Evolutionary conservation across 2,888 invertebrate species (phyloP).

Genomic region (Lottia scabra): DNA sequence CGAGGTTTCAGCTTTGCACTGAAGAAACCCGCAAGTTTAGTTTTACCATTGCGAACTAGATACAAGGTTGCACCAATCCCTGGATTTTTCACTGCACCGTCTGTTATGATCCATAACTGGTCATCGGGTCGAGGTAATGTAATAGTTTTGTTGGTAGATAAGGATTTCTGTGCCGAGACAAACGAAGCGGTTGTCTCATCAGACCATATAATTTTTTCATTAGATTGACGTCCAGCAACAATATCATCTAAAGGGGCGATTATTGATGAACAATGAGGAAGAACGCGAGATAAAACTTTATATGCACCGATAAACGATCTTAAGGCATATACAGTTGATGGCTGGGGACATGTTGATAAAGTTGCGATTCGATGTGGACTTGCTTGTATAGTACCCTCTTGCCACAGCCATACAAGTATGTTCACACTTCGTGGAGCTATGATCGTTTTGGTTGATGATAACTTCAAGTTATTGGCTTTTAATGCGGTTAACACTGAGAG

Average conservation of each 20-base stretch:
- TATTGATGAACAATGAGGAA: neutral
- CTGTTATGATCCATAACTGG: neutral
- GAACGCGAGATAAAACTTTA: neutral
- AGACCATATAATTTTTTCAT: neutral
- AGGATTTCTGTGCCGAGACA: slow-evolving; percentile 3
- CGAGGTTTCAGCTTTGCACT: slow-evolving; percentile 5
- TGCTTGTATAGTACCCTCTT: neutral
- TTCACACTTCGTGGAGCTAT: neutral
- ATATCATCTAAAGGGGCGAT: neutral
- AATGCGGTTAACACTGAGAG: slow-evolving; percentile 28
- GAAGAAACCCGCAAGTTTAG: neutral
- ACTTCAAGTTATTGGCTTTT: slow-evolving; percentile 6
- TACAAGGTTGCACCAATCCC: neutral
- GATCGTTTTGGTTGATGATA: neutral
- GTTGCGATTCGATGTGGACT: neutral
- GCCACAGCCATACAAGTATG: neutral
- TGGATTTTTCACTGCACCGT: neutral
- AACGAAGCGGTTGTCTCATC: neutral
- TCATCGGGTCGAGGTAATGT: neutral
- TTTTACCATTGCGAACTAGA: neutral
- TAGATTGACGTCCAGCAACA: neutral
- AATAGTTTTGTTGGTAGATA: neutral
- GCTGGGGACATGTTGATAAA: neutral
- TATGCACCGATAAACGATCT: neutral
- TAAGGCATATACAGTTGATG: neutral